Base-by-base conservation (phyloP, 2,888 invertebrate species). In the Nymphalis c-album region DNA sequence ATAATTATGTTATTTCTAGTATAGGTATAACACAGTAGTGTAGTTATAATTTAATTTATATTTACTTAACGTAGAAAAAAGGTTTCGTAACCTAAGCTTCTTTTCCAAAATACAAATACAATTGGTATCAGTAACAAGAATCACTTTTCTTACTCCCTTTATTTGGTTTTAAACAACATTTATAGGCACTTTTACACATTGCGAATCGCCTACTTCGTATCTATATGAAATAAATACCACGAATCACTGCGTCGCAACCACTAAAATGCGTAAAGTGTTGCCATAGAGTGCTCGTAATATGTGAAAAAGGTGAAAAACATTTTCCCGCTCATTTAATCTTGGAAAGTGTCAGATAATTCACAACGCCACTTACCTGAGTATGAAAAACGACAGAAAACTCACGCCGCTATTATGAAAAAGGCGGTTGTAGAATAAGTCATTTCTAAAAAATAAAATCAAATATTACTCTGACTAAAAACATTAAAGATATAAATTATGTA, bases 251-350 rank as follows among this genome's bases (percentile, higher is more conserved):
- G 60, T 58, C 40, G 22, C 51, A 61, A 45, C 62, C 67, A 58
- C 67, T 64, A 61, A 67, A 63, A 51, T 48, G 58, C 66, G 45
- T 59, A 69, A 67, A 64, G 65, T 63, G 72, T 75, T 57, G 68
- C 73, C 69, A 75, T 65, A 55, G 60, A 79, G 76, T 76, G 77
- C 74, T 72, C 70, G 63, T 69, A 71, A 76, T 78, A 78, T 77
- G 70, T 64, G 67, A 69, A 72, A 67, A 69, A 67, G 57, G 69
- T 65, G 63, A 76, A 73, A 76, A 77, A 70, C 74, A 72, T 76
- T 70, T 80, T 72, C 71, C 65, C 79, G 75, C 73, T 79, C 76
- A 77, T 79, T 80, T 77, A 76, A 77, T 76, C 75, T 75, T 63
- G 71, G 70, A 78, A 81, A 80, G 64, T 73, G 71, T 73, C 71